Conservation (phyloP, 2,113 vertebrate genomes). For the Ictidomys tridecemlineatus region DNA sequence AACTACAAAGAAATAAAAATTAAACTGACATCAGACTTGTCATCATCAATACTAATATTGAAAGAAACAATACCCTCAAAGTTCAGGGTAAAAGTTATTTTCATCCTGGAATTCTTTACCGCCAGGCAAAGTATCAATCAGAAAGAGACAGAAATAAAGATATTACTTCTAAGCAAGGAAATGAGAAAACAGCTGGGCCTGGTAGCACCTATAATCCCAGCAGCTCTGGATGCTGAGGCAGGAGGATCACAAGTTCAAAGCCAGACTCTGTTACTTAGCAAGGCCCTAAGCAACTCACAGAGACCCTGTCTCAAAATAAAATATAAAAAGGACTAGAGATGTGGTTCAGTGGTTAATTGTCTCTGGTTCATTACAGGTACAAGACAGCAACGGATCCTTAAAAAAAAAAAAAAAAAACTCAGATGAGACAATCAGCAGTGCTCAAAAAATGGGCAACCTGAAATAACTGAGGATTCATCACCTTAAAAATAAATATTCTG, state of each 20-base stretch:
- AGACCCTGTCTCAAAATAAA: too few species aligned
- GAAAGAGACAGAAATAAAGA: neutral
- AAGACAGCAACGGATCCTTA: neutral
- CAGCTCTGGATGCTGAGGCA: too few species aligned
- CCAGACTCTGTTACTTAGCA: too few species aligned
- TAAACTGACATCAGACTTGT: conserved; percentile 72
- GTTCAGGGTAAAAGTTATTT: conserved; percentile 20
- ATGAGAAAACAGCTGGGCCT: neutral
- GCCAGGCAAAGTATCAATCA: conserved; percentile 30
- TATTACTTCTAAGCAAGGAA: conserved; percentile 30
- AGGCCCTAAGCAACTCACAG: too few species aligned
- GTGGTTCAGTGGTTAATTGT: too few species aligned
- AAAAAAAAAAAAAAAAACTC: neutral
- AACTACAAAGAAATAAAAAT: conserved; percentile 61
- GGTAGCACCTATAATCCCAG: too few species aligned
- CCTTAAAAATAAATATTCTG: conserved; percentile 59
- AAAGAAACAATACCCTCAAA: conserved; percentile 49
- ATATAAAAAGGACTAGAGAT: too few species aligned
- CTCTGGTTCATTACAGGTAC: neutral
- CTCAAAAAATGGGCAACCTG: neutral
- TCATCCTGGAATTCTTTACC: neutral
- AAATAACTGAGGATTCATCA: neutral
- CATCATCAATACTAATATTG: conserved; percentile 71
- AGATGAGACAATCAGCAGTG: neutral
- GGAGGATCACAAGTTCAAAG: too few species aligned